These are phyloP conservation scores for Bombus sibiricus DNA, from an alignment of 1,140 invertebrate species.

Conservation along the genomic window DNA sequence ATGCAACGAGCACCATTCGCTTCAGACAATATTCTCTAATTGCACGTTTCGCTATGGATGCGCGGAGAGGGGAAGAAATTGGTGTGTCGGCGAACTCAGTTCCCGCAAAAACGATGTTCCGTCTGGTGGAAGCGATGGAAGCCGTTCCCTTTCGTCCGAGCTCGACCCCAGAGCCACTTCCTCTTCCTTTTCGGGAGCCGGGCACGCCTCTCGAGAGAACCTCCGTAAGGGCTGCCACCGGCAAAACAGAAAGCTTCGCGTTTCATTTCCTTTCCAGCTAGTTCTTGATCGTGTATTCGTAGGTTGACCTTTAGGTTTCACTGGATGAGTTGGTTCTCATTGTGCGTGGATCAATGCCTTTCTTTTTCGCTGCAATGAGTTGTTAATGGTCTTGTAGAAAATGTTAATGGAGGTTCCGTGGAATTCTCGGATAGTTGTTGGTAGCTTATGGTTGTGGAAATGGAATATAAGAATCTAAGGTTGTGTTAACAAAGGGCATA, in stretches of 20 bases:
- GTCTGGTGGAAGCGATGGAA: constrained; percentile 4
- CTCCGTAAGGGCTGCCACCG: not conserved
- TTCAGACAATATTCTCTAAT: constrained; percentile 52
- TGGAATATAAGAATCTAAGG: no score
- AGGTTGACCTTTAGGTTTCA: not conserved
- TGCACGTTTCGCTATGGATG: constrained; percentile 44
- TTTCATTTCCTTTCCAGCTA: not conserved
- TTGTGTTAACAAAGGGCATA: not conserved
- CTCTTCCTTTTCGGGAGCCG: constrained; percentile 52
- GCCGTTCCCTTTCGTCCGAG: constrained; percentile 15
- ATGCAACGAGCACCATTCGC: constrained; percentile 29
- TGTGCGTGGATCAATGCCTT: no score
- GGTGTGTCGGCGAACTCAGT: constrained; percentile 1
- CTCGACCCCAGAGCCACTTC: constrained; percentile 23
- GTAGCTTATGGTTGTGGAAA: not conserved
- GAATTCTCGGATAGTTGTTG: not conserved
- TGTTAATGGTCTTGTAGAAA: not conserved
- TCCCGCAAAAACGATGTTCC: constrained; percentile 19
- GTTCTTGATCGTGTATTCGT: not conserved
- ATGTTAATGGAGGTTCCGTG: not conserved
- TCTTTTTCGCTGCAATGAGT: not conserved
- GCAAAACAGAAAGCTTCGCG: not conserved
- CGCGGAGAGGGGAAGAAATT: constrained; percentile 14
- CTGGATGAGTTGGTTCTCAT: not conserved
- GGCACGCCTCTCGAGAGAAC: constrained; percentile 29